These are phyloP conservation scores for Piscicola geometra DNA, from an alignment of 2,888 invertebrate species.

Conservation along the genomic window DNA sequence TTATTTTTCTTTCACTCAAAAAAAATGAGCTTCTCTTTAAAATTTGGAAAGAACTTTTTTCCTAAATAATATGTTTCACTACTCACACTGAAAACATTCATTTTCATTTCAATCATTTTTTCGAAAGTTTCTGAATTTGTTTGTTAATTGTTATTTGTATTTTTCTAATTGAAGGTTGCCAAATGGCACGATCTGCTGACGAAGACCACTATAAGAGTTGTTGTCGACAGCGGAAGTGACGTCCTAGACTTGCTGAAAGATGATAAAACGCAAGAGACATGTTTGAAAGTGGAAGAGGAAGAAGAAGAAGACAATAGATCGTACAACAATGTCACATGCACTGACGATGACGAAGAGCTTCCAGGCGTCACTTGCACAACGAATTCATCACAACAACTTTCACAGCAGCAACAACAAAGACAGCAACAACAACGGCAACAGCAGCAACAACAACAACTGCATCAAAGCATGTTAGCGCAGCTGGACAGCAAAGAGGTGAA, in stretches of 20 bases:
- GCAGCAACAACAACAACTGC: not conserved
- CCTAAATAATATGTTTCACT: no score
- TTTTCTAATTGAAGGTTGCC: not conserved
- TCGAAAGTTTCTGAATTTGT: no score
- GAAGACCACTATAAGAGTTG: not conserved
- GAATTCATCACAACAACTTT: not conserved
- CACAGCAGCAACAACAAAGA: no score
- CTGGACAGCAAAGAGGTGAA: slow-evolving; percentile 52
- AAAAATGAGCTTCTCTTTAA: no score
- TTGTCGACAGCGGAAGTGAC: not conserved
- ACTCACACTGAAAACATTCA: no score
- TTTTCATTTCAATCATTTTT: no score
- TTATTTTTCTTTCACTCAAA: no score
- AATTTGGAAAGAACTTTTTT: no score
- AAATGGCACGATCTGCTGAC: slow-evolving; percentile 9
- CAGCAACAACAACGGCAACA: no score
- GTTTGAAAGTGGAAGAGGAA: not conserved
- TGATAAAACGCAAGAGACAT: not conserved
- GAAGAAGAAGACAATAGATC: not conserved
- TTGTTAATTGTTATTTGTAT: no score
- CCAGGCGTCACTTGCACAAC: not conserved
- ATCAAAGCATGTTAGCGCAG: not conserved
- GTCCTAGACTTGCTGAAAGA: not conserved
- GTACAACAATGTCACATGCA: not conserved
- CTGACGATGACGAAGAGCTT: not conserved